Evolutionary conservation across 2,797 vertebrate genomes (phyloP).

Genomic region (Artibeus jamaicensis): DNA sequence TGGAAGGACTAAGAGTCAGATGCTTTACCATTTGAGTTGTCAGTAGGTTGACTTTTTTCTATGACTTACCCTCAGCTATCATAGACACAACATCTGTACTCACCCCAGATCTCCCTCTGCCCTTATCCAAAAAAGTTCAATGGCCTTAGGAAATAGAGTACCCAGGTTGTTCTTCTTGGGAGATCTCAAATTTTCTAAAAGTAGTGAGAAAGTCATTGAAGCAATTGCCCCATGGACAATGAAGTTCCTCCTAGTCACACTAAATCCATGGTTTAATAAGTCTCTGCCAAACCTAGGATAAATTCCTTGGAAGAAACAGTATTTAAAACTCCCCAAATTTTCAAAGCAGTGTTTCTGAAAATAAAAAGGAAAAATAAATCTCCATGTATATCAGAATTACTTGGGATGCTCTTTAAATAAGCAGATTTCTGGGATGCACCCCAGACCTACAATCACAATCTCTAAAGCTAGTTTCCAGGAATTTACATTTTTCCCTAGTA

Average conservation of each 20-base stretch:
- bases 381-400: not conserved
- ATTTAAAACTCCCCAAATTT: constrained; percentile 10
- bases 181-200: not conserved
- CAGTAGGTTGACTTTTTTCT: not conserved
- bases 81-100: not conserved
- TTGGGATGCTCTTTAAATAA: not conserved
- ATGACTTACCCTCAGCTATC: not conserved
- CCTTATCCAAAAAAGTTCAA: not conserved
- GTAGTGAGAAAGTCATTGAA: not conserved
- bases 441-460: not conserved
- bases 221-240: not conserved
- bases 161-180: not conserved
- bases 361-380: not conserved
- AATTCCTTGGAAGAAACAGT: not conserved
- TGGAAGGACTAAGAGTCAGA: not conserved
- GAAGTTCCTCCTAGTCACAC: not conserved
- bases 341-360: not conserved
- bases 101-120: not conserved
- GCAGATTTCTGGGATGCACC: not conserved
- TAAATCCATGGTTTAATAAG: not conserved
- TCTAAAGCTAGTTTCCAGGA: not conserved
- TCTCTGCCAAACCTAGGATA: not conserved
- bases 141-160: not conserved
- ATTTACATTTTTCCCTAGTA: not conserved
- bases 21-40: not conserved